A percentile compares a stretch with the other conserved stretches of the same genome.
Conservation (phyloP, 1,140 invertebrate genomes). For the Amyelois transitella region DNA sequence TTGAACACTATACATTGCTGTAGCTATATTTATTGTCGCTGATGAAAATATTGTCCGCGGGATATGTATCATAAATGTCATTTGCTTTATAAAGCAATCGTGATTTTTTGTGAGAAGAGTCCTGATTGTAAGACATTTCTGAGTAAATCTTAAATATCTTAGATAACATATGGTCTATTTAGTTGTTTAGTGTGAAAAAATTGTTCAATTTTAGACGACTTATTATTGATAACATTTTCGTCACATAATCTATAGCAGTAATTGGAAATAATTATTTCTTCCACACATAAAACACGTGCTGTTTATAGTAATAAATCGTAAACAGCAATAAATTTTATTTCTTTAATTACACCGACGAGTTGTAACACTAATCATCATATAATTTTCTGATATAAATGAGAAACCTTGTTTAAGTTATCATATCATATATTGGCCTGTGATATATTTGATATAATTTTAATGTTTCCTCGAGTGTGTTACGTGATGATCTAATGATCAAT, state of each 20-base stretch:
- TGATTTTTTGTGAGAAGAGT: slow-evolving; percentile 21
- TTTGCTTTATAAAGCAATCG: slow-evolving; percentile 15
- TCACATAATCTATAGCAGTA: too few relatives aligned
- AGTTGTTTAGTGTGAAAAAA: too few relatives aligned
- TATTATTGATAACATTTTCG: too few relatives aligned
- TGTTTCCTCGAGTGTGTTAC: too few relatives aligned
- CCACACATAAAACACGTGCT: not conserved
- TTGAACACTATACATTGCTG: slow-evolving; percentile 10
- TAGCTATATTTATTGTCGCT: slow-evolving; percentile 13
- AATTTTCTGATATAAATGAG: not conserved
- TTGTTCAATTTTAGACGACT: too few relatives aligned
- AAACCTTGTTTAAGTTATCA: not conserved
- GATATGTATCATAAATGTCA: slow-evolving; percentile 12
- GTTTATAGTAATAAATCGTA: not conserved
- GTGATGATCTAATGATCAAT: too few relatives aligned
- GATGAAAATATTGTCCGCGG: slow-evolving; percentile 24
- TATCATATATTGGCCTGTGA: not conserved
- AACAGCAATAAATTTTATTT: not conserved
- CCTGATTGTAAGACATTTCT: slow-evolving; percentile 12
- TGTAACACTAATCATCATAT: not conserved
- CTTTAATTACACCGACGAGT: not conserved
- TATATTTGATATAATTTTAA: not conserved
- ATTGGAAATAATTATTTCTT: not conserved
- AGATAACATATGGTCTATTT: not conserved
- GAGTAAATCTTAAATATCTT: not conserved